Conservation (phyloP, 2,113 vertebrate genomes). For the Gasterosteus aculeatus region DNA sequence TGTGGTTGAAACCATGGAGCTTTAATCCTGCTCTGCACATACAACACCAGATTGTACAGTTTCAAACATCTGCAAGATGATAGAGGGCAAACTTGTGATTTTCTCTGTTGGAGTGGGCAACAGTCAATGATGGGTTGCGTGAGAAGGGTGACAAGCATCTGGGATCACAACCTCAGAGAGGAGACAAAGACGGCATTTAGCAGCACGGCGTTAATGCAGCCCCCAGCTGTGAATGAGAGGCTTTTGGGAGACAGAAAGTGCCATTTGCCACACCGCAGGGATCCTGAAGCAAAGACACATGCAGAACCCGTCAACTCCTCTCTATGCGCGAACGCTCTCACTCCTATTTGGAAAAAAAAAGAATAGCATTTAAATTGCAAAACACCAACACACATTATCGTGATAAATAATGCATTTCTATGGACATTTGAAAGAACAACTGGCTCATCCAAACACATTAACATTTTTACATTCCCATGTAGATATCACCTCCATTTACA, state of each 20-base stretch:
- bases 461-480: neutral
- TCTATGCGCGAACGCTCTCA: conserved; percentile 12
- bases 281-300: conserved; percentile 13
- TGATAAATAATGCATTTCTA: neutral
- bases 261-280: conserved; percentile 29
- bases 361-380: neutral
- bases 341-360: neutral
- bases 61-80: neutral
- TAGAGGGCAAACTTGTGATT: neutral
- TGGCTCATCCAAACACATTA: neutral
- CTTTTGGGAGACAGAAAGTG: neutral
- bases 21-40: neutral
- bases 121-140: neutral
- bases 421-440: neutral
- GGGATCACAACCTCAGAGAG: neutral
- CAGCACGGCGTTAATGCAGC: conserved; percentile 31
- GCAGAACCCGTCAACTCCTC: neutral
- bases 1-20: conserved; percentile 26
- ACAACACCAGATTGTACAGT: neutral
- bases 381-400: neutral
- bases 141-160: neutral
- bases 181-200: conserved; percentile 33
- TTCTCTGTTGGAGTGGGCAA: neutral
- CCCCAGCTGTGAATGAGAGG: conserved; percentile 23
- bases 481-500: neutral